A percentile compares a stretch with the other conserved stretches of the same genome.
Evolutionary conservation across 2,797 vertebrate species (phyloP).

Genomic region (Chelmon rostratus): DNA sequence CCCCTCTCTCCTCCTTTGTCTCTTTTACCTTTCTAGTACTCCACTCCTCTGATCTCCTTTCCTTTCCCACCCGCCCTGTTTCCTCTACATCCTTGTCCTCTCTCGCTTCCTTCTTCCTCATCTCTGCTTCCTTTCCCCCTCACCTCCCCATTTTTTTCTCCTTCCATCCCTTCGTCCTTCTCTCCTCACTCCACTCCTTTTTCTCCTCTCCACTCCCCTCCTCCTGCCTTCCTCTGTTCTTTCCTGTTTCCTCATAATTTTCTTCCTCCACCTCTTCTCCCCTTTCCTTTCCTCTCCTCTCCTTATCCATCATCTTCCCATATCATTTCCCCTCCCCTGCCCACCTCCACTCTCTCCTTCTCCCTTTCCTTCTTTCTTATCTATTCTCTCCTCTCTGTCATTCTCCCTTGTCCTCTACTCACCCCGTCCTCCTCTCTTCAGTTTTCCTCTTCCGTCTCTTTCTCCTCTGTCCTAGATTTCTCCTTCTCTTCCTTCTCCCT

Average conservation of each 20-base stretch:
- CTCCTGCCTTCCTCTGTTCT: neutral
- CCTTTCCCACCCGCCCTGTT: constrained; percentile 20
- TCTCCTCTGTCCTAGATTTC: too few relatives aligned
- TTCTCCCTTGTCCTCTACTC: too few relatives aligned
- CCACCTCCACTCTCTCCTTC: neutral
- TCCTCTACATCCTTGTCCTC: neutral
- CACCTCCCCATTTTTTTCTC: neutral
- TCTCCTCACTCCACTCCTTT: neutral
- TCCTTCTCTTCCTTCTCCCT: neutral
- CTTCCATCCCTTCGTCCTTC: rapidly evolving
- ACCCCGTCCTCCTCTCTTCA: too few relatives aligned
- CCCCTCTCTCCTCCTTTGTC: neutral
- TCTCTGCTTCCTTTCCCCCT: neutral
- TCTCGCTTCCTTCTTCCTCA: neutral
- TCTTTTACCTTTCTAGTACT: neutral
- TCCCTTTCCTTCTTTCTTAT: neutral
- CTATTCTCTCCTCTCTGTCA: neutral
- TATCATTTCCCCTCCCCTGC: too few relatives aligned
- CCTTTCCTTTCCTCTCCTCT: neutral
- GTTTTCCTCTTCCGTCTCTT: too few relatives aligned
- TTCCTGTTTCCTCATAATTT: too few relatives aligned
- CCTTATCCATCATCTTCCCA: too few relatives aligned
- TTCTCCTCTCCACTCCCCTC: too few relatives aligned
- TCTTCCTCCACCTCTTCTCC: neutral
- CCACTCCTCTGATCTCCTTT: neutral